phyloP scores from a whole-genome alignment of 1,140 invertebrate species.

The Paraescarpia echinospica region DNA sequence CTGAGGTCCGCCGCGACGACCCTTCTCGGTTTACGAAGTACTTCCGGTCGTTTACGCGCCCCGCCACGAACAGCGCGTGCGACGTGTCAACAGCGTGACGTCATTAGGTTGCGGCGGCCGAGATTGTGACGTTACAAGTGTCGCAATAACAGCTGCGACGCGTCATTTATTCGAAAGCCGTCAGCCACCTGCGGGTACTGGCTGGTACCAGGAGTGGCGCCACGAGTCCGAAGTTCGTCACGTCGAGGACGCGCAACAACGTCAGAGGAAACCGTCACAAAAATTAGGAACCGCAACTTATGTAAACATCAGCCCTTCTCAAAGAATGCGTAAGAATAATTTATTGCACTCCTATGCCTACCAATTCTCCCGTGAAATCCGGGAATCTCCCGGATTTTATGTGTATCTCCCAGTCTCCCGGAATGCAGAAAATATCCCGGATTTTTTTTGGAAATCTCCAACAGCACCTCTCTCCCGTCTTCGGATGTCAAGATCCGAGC shows the following conservation, averaged over 20 bases:
- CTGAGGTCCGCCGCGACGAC: background rate
- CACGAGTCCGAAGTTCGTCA: background rate
- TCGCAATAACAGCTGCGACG: background rate
- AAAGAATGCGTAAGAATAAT: too few relatives aligned
- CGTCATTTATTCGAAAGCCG: background rate
- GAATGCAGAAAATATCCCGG: too few relatives aligned
- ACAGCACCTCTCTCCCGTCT: too few relatives aligned
- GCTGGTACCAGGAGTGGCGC: background rate
- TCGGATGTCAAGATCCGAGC: too few relatives aligned
- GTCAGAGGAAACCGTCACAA: background rate
- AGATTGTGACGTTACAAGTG: background rate
- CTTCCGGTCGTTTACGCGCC: background rate
- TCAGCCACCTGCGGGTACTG: background rate
- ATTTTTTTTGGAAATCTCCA: too few relatives aligned
- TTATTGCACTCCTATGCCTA: too few relatives aligned
- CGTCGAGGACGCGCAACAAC: background rate
- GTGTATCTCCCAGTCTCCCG: too few relatives aligned
- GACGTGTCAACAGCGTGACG: background rate
- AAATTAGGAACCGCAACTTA: background rate
- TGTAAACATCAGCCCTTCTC: background rate
- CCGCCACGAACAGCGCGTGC: background rate
- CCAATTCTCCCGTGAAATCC: too few relatives aligned
- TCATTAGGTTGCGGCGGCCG: background rate
- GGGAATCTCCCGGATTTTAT: too few relatives aligned
- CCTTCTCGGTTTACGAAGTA: background rate